Evolutionary conservation across 2,797 vertebrate species (phyloP).

Genomic region (Mus caroli): DNA sequence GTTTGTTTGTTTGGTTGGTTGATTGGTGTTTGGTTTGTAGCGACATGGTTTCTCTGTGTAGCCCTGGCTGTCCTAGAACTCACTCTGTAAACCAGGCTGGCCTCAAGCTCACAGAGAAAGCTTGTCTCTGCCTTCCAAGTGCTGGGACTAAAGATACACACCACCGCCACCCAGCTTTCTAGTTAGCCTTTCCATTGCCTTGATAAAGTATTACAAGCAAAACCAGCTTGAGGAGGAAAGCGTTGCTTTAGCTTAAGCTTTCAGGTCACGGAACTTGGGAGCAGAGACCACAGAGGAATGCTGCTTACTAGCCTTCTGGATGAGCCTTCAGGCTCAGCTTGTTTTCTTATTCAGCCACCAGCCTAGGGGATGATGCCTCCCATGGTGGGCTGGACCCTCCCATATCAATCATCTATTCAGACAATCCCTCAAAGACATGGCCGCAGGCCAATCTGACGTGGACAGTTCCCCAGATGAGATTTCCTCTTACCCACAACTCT

Average conservation of each 20-base stretch:
- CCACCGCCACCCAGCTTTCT: neutral
- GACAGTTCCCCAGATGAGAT: neutral
- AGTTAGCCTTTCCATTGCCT: neutral
- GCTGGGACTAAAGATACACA: neutral
- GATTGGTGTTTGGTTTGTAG: neutral
- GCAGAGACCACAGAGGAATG: neutral
- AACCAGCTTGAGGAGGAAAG: neutral
- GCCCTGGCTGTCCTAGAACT: neutral
- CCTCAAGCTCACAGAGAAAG: neutral
- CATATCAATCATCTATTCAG: neutral
- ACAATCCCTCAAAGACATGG: neutral
- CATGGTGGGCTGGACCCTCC: neutral
- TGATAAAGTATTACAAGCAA: neutral
- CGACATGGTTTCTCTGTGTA: neutral
- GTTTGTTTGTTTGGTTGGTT: neutral
- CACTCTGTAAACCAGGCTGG: neutral
- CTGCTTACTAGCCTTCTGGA: neutral
- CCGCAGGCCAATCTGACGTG: neutral
- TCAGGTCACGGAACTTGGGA: neutral
- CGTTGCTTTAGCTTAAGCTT: neutral
- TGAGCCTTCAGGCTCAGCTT: neutral
- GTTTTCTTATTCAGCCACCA: neutral
- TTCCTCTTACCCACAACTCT: neutral
- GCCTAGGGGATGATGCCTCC: neutral
- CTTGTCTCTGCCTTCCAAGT: neutral